Evolutionary conservation across 2,113 vertebrate genomes (phyloP).

Genomic region (Podarcis muralis): DNA sequence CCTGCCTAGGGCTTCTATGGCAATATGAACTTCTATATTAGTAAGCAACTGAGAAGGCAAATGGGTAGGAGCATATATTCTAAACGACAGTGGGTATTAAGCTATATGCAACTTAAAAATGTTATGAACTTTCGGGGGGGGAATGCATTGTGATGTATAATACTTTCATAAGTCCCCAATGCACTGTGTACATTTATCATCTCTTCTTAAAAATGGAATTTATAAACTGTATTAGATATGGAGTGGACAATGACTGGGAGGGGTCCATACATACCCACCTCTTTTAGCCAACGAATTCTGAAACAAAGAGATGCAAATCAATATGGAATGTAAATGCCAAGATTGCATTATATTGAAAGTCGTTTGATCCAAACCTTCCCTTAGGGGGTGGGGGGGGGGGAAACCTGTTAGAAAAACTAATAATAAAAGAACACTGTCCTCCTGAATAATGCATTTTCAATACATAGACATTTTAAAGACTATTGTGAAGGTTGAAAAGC

Average conservation of each 20-base stretch:
- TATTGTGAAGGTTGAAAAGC: neutral
- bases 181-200: neutral
- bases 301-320: neutral
- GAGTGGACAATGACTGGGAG: neutral
- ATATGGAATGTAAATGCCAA: neutral
- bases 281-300: neutral
- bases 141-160: neutral
- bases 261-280: neutral
- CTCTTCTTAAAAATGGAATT: neutral
- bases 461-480: neutral
- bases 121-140: neutral
- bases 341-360: neutral
- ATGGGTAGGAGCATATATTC: neutral
- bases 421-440: neutral
- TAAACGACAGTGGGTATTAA: neutral
- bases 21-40: neutral
- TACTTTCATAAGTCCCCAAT: neutral
- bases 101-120: neutral
- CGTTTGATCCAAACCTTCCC: neutral
- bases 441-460: slow-evolving; percentile 16
- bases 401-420: neutral
- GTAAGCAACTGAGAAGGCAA: neutral
- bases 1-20: no score
- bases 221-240: neutral
- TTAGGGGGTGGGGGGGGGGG: neutral